These are phyloP conservation scores for Diaprepes abbreviatus DNA, from an alignment of 2,888 invertebrate species.

Conservation along the genomic window DNA sequence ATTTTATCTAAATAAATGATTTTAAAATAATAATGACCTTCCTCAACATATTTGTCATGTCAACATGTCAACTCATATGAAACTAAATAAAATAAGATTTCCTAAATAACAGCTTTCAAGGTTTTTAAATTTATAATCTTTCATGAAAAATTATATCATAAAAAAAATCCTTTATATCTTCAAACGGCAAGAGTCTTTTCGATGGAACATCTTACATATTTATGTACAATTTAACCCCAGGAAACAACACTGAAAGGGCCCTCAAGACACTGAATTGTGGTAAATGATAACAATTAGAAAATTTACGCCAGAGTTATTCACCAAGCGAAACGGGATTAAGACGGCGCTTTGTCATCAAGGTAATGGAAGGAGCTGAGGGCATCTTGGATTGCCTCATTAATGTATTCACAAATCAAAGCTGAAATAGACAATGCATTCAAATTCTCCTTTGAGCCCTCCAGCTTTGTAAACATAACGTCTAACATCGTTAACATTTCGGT, in stretches of 20 bases:
- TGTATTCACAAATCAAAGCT: constrained; percentile 67
- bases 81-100: too few species aligned
- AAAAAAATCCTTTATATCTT: too few species aligned
- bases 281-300: constrained; percentile 67
- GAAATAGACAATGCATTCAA: constrained; percentile 63
- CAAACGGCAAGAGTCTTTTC: too few species aligned
- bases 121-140: too few species aligned
- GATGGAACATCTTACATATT: neutral
- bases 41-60: too few species aligned
- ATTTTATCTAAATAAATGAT: too few species aligned
- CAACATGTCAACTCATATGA: too few species aligned
- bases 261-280: constrained; percentile 54
- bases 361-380: constrained; percentile 65
- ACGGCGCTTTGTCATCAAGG: constrained; percentile 67
- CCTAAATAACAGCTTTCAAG: too few species aligned
- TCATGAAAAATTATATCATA: too few species aligned
- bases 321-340: constrained; percentile 62
- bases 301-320: constrained; percentile 58
- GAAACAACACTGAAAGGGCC: constrained; percentile 25
- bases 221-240: neutral
- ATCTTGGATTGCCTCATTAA: constrained; percentile 66
- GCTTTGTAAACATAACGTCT: constrained; percentile 46
- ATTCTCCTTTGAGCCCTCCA: constrained; percentile 27
- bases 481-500: constrained; percentile 46
- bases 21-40: too few species aligned